Evolutionary conservation across 2,113 vertebrate genomes (phyloP).

Genomic region (Platycercus adscitus): DNA sequence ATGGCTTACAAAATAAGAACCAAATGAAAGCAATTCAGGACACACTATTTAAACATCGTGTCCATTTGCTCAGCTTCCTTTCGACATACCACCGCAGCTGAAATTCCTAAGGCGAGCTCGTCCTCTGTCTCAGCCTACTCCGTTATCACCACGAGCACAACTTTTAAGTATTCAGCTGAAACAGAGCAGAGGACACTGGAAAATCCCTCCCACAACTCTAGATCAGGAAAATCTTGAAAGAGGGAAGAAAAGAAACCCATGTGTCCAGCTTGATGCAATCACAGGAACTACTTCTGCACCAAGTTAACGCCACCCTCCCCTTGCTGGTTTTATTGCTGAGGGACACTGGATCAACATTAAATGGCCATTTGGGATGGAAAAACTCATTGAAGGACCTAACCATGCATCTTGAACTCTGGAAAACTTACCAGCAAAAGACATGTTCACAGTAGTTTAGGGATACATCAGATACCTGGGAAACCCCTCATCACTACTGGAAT

Average conservation of each 20-base stretch:
- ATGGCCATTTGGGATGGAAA: background rate
- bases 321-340: background rate
- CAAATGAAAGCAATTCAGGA: constrained; percentile 63
- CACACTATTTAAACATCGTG: background rate
- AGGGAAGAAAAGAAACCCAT: background rate
- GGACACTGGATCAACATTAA: background rate
- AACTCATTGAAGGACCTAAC: background rate
- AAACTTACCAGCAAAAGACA: background rate
- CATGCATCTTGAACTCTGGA: accelerated
- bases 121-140: background rate
- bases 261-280: background rate
- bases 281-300: background rate
- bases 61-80: constrained; percentile 46
- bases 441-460: background rate
- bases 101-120: background rate
- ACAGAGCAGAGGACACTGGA: background rate
- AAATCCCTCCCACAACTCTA: background rate
- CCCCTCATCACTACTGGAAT: background rate
- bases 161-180: background rate
- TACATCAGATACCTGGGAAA: background rate
- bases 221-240: background rate
- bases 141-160: background rate
- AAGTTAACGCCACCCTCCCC: background rate
- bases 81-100: background rate
- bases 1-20: constrained; percentile 54